Conservation (phyloP, 2,113 vertebrate species). For the Tupaia chinensis region DNA sequence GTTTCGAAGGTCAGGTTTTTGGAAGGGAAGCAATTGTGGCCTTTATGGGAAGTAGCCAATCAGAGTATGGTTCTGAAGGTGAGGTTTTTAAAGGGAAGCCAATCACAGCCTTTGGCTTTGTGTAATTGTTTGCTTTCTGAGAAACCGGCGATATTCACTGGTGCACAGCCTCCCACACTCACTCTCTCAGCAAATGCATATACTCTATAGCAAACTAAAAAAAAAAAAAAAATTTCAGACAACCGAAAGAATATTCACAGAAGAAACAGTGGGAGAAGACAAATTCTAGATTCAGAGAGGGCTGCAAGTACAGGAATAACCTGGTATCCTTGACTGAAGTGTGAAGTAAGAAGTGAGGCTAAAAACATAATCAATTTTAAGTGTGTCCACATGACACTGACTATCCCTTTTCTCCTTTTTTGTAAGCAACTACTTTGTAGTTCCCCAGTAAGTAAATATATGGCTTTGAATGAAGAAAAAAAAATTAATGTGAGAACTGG, state of each 20-base stretch:
- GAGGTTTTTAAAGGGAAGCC: too few relatives aligned
- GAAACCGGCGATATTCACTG: too few relatives aligned
- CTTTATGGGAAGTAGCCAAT: too few relatives aligned
- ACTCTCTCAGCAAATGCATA: too few relatives aligned
- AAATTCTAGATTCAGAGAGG: background rate
- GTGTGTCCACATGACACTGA: conserved; percentile 4
- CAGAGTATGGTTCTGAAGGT: too few relatives aligned
- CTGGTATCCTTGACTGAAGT: background rate
- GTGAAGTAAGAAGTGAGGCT: background rate
- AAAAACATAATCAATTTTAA: background rate
- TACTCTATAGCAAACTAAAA: too few relatives aligned
- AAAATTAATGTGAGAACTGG: background rate
- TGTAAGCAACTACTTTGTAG: background rate
- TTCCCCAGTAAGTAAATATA: background rate
- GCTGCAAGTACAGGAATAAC: background rate
- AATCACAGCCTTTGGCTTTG: too few relatives aligned
- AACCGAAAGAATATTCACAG: background rate
- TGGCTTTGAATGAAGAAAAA: background rate
- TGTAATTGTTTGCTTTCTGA: too few relatives aligned
- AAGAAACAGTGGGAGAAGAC: background rate
- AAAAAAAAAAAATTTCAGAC: background rate
- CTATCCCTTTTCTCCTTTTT: background rate
- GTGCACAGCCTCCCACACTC: too few relatives aligned
- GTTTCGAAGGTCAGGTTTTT: too few relatives aligned
- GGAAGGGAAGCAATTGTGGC: too few relatives aligned